Evolutionary conservation across 1,140 invertebrate species (phyloP), one percentile per base, ranked within the genome.

Genomic region (Aphaenogaster floridana): DNA sequence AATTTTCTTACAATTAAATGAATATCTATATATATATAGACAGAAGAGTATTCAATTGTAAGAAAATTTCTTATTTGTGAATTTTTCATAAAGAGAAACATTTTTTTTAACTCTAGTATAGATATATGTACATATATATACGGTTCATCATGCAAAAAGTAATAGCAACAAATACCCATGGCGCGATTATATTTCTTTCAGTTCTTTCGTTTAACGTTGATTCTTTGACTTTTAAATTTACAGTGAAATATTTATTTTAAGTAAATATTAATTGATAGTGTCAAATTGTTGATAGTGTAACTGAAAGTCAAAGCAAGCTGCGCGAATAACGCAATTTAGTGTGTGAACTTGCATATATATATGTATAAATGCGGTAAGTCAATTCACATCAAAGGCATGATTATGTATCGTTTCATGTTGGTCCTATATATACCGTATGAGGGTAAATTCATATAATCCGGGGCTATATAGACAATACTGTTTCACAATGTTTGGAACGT

Each of bases 351-450:
- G 17, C 36, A 42, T 9, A 1, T 39, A 15, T 57, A 2, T 5
- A 3, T 50, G 42, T 39, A 76, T n/a, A 28, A 57, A 42, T 15
- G 7, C 3, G 69, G 5, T 63, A 78, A 63, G 57, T 63, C 76
- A 63, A 42, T 28, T 59, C 13, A 21, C 39, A 8, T 78, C 76
- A 78, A 64, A 78, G 54, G 57, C 42, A 63, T 59, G 28, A 78
- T 77, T 63, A 61, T 59, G 21, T 63, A 61, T 45, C 39, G 21
- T 34, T 28, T 21, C 21, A 45, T 13, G 8, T 42, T 34, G 39
- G 7, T 69, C 13, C n/a, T 45, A 1, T 45, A 45, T 61, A 34
- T 63, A 77, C 8, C 54, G 6, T 64, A 48, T 63, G 39, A 61
- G 8, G 57, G 21, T 78, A 45, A 45, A 64, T 63, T 78, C 36